A percentile compares a stretch with the other conserved stretches of the same genome.
Conservation (phyloP, 2,797 vertebrate species). For the Cyclura pinguis region DNA sequence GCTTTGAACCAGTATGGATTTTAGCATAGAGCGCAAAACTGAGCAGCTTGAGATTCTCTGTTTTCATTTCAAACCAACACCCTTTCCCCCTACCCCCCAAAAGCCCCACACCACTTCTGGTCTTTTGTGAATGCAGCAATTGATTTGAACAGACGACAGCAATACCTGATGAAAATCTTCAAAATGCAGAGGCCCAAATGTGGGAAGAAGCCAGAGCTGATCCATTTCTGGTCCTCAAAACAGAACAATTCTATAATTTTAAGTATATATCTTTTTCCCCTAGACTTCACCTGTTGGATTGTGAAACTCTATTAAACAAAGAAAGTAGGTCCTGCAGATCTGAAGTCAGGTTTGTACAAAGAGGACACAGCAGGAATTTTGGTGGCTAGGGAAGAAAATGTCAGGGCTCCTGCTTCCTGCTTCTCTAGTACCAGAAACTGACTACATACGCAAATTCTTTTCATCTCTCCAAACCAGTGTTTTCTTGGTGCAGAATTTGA, state of each 20-base stretch:
- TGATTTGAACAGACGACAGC: not conserved
- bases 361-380: not conserved
- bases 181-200: not conserved
- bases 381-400: not conserved
- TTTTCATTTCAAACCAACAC: not conserved
- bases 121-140: not conserved
- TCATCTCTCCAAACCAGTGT: not conserved
- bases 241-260: not conserved
- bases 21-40: not conserved
- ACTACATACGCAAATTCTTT: not conserved
- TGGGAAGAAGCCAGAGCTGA: not conserved
- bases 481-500: not conserved
- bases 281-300: not conserved
- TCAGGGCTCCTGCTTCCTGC: not conserved
- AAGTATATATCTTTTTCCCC: not conserved
- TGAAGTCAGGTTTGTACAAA: not conserved
- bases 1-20: not conserved
- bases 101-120: not conserved
- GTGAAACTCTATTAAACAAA: not conserved
- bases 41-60: not conserved
- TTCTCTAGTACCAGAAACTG: not conserved
- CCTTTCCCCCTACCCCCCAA: not conserved
- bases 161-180: not conserved
- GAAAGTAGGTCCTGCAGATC: not conserved
- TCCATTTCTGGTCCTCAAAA: not conserved